Evolutionary conservation across 2,113 vertebrate species (phyloP).

Genomic region (Urocitellus parryii): DNA sequence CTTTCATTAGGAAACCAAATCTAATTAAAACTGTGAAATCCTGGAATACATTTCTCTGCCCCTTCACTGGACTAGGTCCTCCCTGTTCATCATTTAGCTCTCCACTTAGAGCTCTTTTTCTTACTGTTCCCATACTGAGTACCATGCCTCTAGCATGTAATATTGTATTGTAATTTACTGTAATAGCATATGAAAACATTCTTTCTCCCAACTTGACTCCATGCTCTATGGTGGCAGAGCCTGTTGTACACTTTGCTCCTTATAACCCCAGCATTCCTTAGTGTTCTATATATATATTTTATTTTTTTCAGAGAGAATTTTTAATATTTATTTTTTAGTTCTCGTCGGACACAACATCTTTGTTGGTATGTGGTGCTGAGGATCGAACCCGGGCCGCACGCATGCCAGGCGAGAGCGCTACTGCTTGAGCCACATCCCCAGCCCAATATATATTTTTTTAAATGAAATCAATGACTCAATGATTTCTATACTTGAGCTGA

Average conservation of each 20-base stretch:
- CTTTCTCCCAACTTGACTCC: neutral
- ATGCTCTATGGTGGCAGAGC: neutral
- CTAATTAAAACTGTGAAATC: neutral
- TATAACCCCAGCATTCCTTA: slow-evolving; percentile 9
- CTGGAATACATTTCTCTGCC: neutral
- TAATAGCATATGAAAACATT: neutral
- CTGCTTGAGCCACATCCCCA: too few species aligned
- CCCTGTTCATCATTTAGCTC: neutral
- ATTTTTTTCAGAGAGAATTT: too few species aligned
- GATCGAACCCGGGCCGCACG: too few species aligned
- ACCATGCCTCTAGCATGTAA: neutral
- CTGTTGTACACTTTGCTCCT: neutral
- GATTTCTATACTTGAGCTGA: slow-evolving; percentile 27
- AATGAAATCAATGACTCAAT: neutral
- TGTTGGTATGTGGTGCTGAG: too few species aligned
- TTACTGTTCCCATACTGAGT: neutral
- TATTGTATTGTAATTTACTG: neutral
- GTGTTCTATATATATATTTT: neutral
- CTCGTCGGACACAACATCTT: too few species aligned
- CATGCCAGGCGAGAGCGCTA: too few species aligned
- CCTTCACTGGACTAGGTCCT: neutral
- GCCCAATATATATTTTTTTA: neutral
- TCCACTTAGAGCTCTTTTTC: neutral
- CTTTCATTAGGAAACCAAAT: slow-evolving; percentile 54
- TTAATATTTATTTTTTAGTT: too few species aligned